Base-by-base conservation (phyloP, 2,797 vertebrate genomes). In the Paedocypris micromegethes region DNA sequence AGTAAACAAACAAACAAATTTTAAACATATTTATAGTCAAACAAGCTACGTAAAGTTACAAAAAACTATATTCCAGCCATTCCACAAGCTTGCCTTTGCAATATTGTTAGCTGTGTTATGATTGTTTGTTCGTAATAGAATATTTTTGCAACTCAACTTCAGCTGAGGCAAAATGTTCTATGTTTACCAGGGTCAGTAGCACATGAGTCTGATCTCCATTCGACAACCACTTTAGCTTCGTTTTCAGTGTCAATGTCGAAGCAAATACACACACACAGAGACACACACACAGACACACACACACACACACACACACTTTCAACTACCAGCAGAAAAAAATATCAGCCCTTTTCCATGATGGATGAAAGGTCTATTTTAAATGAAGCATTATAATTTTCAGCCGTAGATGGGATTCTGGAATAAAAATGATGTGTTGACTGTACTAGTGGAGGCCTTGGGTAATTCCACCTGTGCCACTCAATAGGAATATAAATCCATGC, bases 341-440 rank as follows among this genome's bases (percentile, higher is more conserved):
- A 75, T 67, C 54, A 62, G 40, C 5, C 42, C 2, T 5, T 45
- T 48, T 67, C 65, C 55, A n/a, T n/a, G 3, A 39, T 37, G 41
- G 58, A 67, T 54, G 58, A 70, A 70, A 63, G 58, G 48, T 70
- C 54, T 9, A 49, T 70, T 75, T 67, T 62, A 66, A 67, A 71
- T n/a, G 43, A 50, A 62, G 58, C 38, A 8, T 38, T 66, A 53
- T 67, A 53, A 65, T 70, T 70, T 74, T 51, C 67, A 40, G 57
- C 4, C 3, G 41, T 52, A 61, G 57, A 66, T 62, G 53, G 64
- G 50, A 62, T 58, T 47, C 52, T 53, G 58, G 38, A 57, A 70
- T 66, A 58, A 62, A 66, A 70, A 66, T 66, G 37, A 57, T 61
- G 51, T 46, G 41, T 62, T 62, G 67, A 70, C 62, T 62, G 67